Percentiles rank a stretch among this genome's conserved stretches.
These are phyloP conservation scores for Podilymbus podiceps DNA, from an alignment of 2,113 vertebrate species.

Conservation along the genomic window DNA sequence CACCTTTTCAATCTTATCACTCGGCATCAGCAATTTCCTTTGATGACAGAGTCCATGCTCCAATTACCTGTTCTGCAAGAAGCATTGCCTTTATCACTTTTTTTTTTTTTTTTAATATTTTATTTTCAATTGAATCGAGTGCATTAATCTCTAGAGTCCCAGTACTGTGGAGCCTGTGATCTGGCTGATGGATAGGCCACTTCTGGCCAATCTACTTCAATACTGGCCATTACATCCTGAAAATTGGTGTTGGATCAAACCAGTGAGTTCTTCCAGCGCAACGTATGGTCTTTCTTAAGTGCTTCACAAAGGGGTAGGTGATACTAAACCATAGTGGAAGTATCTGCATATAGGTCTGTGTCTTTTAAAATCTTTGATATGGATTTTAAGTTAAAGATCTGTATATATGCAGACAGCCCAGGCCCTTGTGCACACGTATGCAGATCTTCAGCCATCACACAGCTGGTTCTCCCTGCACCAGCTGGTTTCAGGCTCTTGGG, in stretches of 20 bases:
- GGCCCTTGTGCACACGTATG: fast-evolving
- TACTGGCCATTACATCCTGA: neutral
- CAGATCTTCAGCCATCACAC: neutral
- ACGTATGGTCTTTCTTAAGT: neutral
- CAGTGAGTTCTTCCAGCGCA: neutral
- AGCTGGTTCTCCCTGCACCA: neutral
- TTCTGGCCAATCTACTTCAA: neutral
- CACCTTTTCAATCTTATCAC: neutral
- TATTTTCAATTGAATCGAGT: neutral
- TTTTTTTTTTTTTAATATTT: neutral
- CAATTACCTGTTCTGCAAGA: neutral
- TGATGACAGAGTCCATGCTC: neutral
- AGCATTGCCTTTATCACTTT: neutral
- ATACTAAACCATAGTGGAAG: neutral
- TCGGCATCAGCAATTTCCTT: neutral
- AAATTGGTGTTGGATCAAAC: neutral
- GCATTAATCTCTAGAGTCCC: neutral
- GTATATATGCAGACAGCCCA: neutral
- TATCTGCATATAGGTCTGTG: neutral
- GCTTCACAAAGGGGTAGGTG: neutral
- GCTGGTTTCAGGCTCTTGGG: neutral
- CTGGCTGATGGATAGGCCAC: neutral
- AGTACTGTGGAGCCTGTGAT: fast-evolving
- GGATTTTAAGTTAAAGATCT: neutral
- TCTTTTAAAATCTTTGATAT: neutral